phyloP scores from a whole-genome alignment of 2,797 vertebrate genomes.

The Atherinosoma microstoma region DNA sequence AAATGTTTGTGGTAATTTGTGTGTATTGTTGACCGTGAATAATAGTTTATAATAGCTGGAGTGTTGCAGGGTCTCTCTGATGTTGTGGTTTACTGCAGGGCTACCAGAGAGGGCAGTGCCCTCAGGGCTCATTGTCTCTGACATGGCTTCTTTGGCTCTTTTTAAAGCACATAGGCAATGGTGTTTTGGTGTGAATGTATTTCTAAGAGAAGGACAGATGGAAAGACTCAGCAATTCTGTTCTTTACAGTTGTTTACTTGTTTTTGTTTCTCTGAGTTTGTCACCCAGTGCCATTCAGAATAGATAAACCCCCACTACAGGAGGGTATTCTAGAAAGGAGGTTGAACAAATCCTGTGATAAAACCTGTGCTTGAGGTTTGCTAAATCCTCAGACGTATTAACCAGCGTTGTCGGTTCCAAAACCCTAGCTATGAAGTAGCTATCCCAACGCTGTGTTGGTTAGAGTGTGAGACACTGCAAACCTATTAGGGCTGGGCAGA shows the following conservation, averaged over 20 bases:
- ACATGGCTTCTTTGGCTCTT: neutral
- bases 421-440: too few species aligned
- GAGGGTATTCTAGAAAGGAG: too few species aligned
- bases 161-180: conserved; percentile 16
- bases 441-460: too few species aligned
- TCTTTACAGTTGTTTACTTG: conserved; percentile 30
- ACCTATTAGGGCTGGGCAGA: too few species aligned
- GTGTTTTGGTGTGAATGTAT: conserved; percentile 19
- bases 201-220: neutral
- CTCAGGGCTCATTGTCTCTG: conserved; percentile 1
- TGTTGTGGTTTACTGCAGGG: too few species aligned
- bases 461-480: too few species aligned
- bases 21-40: neutral
- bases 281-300: conserved; percentile 29
- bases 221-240: conserved; percentile 24
- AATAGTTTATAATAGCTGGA: neutral
- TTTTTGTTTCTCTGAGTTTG: conserved; percentile 3
- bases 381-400: too few species aligned
- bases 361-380: too few species aligned
- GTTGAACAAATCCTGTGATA: too few species aligned
- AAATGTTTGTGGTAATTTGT: neutral
- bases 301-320: neutral
- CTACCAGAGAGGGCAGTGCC: neutral
- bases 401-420: too few species aligned
- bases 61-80: neutral